Evolutionary conservation across 2,113 vertebrate species (phyloP).

Genomic region (Sinocyclocheilus grahami): DNA sequence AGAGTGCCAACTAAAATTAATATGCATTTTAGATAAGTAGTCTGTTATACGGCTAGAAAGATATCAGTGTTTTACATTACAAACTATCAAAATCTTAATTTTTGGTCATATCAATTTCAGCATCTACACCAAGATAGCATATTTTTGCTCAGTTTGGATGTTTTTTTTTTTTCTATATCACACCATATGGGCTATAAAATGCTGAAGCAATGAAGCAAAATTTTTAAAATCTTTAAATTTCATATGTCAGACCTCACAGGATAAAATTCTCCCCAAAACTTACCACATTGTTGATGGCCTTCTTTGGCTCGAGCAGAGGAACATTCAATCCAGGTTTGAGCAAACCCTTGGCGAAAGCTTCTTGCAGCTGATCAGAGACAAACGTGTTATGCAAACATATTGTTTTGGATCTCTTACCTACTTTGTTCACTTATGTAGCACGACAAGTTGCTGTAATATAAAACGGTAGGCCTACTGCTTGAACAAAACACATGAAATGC

Average conservation of each 20-base stretch:
- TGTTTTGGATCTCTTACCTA: background rate
- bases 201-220: background rate
- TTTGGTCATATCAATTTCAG: no score
- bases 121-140: background rate
- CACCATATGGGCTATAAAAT: background rate
- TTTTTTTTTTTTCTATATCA: background rate
- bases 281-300: constrained; percentile 82
- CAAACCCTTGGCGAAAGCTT: constrained; percentile 83
- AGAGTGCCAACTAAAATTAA: no score
- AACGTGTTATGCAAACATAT: background rate
- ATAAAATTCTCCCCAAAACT: constrained; percentile 58
- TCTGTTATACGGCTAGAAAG: no score
- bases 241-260: background rate
- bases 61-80: no score
- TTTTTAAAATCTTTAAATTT: background rate
- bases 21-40: no score
- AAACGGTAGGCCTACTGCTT: background rate
- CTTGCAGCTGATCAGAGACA: constrained; percentile 81
- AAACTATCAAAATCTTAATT: no score
- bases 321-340: constrained; percentile 92
- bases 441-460: background rate
- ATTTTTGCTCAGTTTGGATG: no score
- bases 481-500: background rate
- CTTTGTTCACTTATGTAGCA: background rate
- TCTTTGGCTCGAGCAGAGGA: constrained; percentile 78